Evolutionary conservation across 2,797 vertebrate species (phyloP), one percentile per base, ranked within the genome.

Genomic region (Austrolebias charrua): DNA sequence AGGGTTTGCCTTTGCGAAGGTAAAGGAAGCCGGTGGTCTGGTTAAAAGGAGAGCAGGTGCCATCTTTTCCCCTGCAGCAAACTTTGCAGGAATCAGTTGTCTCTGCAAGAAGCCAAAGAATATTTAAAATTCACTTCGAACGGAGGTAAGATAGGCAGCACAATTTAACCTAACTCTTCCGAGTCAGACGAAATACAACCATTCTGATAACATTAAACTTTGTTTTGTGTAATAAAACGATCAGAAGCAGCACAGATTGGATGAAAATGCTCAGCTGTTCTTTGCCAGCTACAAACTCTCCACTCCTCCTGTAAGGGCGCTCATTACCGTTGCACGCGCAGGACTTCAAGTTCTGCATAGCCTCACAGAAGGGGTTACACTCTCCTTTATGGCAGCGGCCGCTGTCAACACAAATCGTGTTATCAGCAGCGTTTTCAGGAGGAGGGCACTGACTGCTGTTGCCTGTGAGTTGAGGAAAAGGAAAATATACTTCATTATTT

Each of bases 1-100:
- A 99, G 2, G 97, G 96, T 79, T 99, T 99, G 13, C 98, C 98
- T 80, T 98, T 99, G 69, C 97, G 94, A 65, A 99, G 86, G 76
- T 90, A 98, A 33, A 98, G 86, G 78, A 91, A 93, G 19, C 88
- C 81, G 1, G 59, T 7, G 0, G 13, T 1, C 2, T 92, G 86
- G 0, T 86, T n/a, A 0, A 92, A 95, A 0, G 96, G 96, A 0
- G 79, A 35, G 31, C 98, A 99, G 4, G 83, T 57, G 51, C 95
- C 94, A 18, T 82, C 66, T 29, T 49, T 49, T 1, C 90, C 79
- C 70, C 92, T 88, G 84, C 97, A 99, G 90, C 98, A 99, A 50
- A 99, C 95, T 90, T 99, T 98, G 90, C 98, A 99, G 0, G 98
- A 99, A 69, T 96, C 47, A 43, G 96, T 94, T 0, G 95, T 98